Percentiles rank a stretch among this genome's conserved stretches.
These are phyloP conservation scores for Cynoglossus semilaevis DNA, from an alignment of 2,113 vertebrate species.

Conservation along the genomic window DNA sequence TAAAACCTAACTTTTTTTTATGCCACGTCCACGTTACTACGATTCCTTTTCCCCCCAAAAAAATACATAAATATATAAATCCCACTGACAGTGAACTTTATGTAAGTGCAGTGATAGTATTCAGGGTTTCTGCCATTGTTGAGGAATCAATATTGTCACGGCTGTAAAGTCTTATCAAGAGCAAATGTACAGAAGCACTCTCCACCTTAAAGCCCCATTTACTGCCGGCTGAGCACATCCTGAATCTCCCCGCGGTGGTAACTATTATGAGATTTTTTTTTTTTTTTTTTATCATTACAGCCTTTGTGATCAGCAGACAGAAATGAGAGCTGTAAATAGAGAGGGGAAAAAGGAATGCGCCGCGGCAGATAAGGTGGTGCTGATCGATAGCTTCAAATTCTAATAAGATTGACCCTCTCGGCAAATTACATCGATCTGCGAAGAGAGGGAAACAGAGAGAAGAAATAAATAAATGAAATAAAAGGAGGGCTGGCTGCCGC, in stretches of 20 bases:
- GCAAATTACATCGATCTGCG: conserved; percentile 58
- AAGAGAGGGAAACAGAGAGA: conserved; percentile 1
- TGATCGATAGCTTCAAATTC: conserved; percentile 62
- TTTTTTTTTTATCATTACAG: conserved; percentile 63
- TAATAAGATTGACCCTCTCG: conserved; percentile 60
- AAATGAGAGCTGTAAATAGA: conserved; percentile 20
- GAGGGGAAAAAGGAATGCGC: conserved; percentile 44
- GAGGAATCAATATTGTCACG: conserved; percentile 58
- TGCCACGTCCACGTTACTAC: no score
- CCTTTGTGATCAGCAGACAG: conserved; percentile 52
- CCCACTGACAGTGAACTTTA: no score
- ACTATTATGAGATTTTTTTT: conserved; percentile 47
- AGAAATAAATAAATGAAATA: conserved; percentile 47
- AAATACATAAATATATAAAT: no score
- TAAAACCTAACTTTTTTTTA: no score
- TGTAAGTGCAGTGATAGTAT: no score
- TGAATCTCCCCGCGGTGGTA: conserved; percentile 42
- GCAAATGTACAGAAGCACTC: conserved; percentile 33
- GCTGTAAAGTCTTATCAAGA: conserved; percentile 37
- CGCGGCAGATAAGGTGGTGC: conserved; percentile 49
- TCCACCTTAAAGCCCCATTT: conserved; percentile 38
- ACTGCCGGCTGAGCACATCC: conserved; percentile 46
- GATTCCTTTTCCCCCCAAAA: no score
- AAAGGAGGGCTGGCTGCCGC: conserved; percentile 7
- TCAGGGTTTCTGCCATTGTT: not conserved